These are phyloP conservation scores for Samia ricini DNA, from an alignment of 1,140 invertebrate genomes.

Conservation along the genomic window DNA sequence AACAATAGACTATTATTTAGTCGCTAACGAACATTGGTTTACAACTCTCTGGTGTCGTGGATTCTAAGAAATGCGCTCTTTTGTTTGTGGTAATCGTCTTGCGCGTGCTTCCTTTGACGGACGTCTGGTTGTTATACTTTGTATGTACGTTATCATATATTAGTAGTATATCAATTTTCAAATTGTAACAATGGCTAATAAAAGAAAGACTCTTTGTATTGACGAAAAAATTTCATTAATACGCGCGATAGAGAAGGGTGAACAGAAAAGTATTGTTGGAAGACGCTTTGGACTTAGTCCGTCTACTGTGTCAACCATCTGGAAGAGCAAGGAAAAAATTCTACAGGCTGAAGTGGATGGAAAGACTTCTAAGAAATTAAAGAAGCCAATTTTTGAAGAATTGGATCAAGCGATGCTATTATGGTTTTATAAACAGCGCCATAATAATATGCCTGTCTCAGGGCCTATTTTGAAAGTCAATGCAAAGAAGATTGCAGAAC, in stretches of 20 bases:
- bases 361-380: constrained; percentile 8
- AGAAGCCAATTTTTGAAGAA: constrained; percentile 37
- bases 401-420: constrained; percentile 41
- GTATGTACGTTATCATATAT: constrained; percentile 21
- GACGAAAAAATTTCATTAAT: constrained; percentile 33
- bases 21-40: not conserved
- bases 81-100: not conserved
- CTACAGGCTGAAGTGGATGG: constrained; percentile 16
- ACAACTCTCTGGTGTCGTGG: not conserved
- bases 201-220: constrained; percentile 34
- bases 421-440: constrained; percentile 43
- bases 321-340: constrained; percentile 40
- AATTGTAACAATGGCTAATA: constrained; percentile 31
- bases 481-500: constrained; percentile 40
- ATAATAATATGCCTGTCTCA: constrained; percentile 41
- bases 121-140: not conserved
- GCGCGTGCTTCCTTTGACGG: not conserved
- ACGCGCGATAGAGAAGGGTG: constrained; percentile 33
- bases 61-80: not conserved
- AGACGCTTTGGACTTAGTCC: constrained; percentile 28
- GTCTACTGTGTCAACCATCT: constrained; percentile 34
- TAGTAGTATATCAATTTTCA: constrained; percentile 10
- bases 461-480: constrained; percentile 49
- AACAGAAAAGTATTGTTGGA: constrained; percentile 33
- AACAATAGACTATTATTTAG: no score